Conservation (phyloP, 2,113 vertebrate species). For the Callionymus lyra region DNA sequence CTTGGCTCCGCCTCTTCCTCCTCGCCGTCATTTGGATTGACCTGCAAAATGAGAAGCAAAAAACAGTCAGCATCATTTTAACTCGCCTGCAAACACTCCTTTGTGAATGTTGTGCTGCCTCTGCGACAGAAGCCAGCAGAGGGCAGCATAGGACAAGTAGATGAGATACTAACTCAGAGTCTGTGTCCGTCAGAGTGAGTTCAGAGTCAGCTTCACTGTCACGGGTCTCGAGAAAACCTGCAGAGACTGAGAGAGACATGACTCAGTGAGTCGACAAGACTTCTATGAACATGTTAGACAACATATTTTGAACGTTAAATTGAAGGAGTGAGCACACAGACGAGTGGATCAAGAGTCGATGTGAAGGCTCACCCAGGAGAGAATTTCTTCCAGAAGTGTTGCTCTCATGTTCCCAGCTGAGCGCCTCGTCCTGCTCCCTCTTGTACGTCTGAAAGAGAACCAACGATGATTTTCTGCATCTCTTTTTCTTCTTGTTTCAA, state of each 20-base stretch:
- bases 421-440: slow-evolving; percentile 9
- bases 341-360: no score
- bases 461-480: no score
- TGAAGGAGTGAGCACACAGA: no score
- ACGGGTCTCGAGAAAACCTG: slow-evolving; percentile 4
- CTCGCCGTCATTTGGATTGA: slow-evolving; percentile 25
- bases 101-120: no score
- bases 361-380: slow-evolving; percentile 22
- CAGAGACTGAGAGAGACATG: no score
- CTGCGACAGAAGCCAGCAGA: slow-evolving; percentile 19
- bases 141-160: slow-evolving; percentile 8
- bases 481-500: no score
- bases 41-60: slow-evolving; percentile 18
- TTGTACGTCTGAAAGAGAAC: slow-evolving; percentile 13
- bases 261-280: no score
- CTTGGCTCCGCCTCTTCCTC: slow-evolving; percentile 52
- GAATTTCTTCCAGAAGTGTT: slow-evolving; percentile 10
- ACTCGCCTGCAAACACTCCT: no score
- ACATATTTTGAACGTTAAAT: no score
- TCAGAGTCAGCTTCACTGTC: slow-evolving; percentile 58
- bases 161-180: slow-evolving; percentile 59
- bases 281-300: no score
- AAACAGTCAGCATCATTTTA: no score
- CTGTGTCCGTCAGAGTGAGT: slow-evolving; percentile 59
- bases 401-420: slow-evolving; percentile 10